These are phyloP conservation scores for Drosophila rufa DNA, from an alignment of 1,140 invertebrate genomes.

Conservation along the genomic window DNA sequence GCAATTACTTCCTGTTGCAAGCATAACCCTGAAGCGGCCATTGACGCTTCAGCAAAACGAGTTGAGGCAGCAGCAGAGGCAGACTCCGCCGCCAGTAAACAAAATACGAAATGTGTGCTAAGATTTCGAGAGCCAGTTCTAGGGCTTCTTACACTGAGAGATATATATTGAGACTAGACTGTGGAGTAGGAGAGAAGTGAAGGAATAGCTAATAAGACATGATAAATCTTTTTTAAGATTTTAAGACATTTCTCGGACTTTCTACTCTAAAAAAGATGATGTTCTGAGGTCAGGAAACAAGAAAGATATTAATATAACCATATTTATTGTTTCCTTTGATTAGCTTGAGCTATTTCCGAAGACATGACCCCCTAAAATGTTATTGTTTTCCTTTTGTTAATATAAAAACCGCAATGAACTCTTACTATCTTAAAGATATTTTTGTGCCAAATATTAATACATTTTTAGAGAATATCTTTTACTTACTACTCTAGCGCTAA, in stretches of 20 bases:
- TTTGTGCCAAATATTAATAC: no score
- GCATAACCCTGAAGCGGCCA: constrained; percentile 70
- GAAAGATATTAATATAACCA: no score
- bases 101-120: constrained; percentile 20
- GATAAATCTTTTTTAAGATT: background rate
- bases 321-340: no score
- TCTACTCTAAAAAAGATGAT: no score
- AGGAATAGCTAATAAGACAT: no score
- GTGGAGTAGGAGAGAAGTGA: background rate
- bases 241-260: background rate
- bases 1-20: constrained; percentile 73
- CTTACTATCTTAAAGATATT: no score
- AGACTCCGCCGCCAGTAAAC: constrained; percentile 1
- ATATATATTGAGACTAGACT: background rate
- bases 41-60: constrained; percentile 39
- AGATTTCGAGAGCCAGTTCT: constrained; percentile 5
- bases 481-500: no score
- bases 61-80: background rate
- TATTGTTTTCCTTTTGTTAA: no score
- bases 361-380: no score
- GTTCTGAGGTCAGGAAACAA: background rate
- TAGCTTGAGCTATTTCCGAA: no score
- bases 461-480: no score
- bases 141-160: constrained; percentile 27
- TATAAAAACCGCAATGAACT: no score